These are phyloP conservation scores for Asobara japonica DNA, from an alignment of 1,140 invertebrate genomes.

Conservation along the genomic window DNA sequence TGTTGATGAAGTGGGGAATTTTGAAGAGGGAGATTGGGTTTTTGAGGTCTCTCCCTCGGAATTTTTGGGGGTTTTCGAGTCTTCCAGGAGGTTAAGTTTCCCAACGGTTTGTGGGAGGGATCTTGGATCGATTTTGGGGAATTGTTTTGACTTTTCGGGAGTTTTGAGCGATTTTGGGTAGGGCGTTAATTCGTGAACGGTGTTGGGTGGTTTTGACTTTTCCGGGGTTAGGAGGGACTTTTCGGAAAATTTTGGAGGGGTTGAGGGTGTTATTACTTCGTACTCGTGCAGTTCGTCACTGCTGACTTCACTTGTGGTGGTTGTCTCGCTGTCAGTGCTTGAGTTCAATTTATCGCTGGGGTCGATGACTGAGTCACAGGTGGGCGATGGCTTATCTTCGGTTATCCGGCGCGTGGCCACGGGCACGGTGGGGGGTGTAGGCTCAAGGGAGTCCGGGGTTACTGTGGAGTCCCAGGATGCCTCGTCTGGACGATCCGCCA, in stretches of 20 bases:
- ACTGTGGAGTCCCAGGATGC: conserved; percentile 42
- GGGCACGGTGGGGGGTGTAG: background rate
- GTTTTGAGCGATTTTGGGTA: conserved; percentile 17
- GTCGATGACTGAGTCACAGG: background rate
- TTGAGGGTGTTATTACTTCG: conserved; percentile 33
- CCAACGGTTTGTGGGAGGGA: too few relatives aligned
- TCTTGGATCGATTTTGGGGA: too few relatives aligned
- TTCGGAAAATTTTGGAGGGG: background rate
- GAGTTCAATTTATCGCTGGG: conserved; percentile 23
- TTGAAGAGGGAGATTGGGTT: too few relatives aligned
- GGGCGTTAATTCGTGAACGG: background rate
- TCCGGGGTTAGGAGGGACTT: too few relatives aligned
- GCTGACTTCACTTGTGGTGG: conserved; percentile 54
- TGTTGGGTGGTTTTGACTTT: too few relatives aligned
- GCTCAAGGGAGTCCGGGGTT: conserved; percentile 60
- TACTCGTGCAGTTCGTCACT: conserved; percentile 60
- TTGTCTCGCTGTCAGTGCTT: conserved; percentile 51
- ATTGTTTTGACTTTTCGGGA: too few relatives aligned
- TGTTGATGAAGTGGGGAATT: too few relatives aligned
- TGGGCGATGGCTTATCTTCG: background rate
- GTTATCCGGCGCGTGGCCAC: background rate
- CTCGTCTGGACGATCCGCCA: background rate
- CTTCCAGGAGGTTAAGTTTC: too few relatives aligned
- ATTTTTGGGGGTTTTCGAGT: background rate
- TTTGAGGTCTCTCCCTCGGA: background rate